A percentile compares a stretch with the other conserved stretches of the same genome.
phyloP scores from a whole-genome alignment of 53 echinoderm and acorn worm genomes.

The Astropecten irregularis region DNA sequence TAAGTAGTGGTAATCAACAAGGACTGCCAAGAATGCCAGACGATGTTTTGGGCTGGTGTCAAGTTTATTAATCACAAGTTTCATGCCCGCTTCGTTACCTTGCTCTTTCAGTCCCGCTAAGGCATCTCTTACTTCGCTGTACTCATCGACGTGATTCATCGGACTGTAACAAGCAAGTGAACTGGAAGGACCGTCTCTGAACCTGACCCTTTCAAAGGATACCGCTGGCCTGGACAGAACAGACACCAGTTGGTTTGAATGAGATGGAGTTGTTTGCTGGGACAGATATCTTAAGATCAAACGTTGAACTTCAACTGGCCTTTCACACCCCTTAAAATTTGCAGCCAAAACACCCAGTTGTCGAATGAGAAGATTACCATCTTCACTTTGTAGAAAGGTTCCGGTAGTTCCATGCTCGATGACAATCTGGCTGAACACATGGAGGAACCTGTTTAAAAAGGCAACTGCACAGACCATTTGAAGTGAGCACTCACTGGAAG shows the following conservation, averaged over 20 bases:
- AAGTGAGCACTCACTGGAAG: constrained; percentile 6
- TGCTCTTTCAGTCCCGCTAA: neutral
- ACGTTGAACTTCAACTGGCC: neutral
- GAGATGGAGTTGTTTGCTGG: neutral
- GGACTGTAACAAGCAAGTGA: constrained; percentile 21
- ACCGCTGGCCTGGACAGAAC: no score
- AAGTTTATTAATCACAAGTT: neutral
- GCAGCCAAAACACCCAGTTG: no score
- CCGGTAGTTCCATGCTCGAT: no score
- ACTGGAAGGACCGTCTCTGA: neutral
- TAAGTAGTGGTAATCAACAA: constrained; percentile 38
- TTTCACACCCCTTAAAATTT: no score
- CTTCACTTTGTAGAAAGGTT: no score
- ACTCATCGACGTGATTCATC: constrained; percentile 13
- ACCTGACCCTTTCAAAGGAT: neutral
- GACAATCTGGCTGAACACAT: no score
- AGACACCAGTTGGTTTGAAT: neutral
- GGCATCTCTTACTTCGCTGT: constrained; percentile 12
- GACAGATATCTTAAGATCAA: neutral
- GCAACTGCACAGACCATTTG: constrained; percentile 26
- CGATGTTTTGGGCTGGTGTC: no score
- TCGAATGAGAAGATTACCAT: no score
- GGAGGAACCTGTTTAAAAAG: no score
- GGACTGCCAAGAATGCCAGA: constrained; percentile 38
- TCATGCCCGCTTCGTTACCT: neutral